Evolutionary conservation across 2,888 invertebrate genomes (phyloP).

Genomic region (Amphiduros pacificus): DNA sequence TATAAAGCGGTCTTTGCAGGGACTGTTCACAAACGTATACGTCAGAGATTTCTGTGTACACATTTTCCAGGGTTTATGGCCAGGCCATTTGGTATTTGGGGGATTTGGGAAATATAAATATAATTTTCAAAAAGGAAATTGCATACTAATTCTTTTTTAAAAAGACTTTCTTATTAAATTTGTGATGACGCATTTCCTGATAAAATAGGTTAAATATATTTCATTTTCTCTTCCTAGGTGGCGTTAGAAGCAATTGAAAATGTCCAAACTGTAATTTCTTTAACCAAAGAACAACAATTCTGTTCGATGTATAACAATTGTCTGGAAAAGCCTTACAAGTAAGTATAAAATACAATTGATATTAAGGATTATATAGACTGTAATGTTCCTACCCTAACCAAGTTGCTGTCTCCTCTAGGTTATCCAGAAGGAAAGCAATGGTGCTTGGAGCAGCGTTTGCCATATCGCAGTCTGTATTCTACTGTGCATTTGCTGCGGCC

Average conservation of each 20-base stretch:
- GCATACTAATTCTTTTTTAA: neutral
- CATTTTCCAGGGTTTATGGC: too few relatives aligned
- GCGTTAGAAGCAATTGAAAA: conserved; percentile 51
- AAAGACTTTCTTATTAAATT: neutral
- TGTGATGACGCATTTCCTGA: too few relatives aligned
- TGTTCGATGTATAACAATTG: conserved; percentile 34
- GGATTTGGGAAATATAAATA: neutral
- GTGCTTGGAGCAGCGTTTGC: conserved; percentile 16
- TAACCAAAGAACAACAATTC: conserved; percentile 44
- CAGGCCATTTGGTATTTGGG: too few relatives aligned
- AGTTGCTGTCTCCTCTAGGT: conserved; percentile 1
- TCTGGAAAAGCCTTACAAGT: conserved; percentile 40
- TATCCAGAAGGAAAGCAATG: neutral
- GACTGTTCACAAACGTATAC: too few relatives aligned
- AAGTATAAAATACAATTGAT: too few relatives aligned
- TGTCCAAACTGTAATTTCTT: conserved; percentile 48
- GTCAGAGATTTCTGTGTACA: too few relatives aligned
- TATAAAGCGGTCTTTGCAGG: too few relatives aligned
- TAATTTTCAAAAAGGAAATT: neutral
- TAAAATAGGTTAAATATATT: too few relatives aligned
- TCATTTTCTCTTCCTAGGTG: conserved; percentile 28
- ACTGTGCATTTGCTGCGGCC: conserved; percentile 62
- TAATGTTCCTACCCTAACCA: too few relatives aligned
- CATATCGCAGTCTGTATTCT: conserved; percentile 60
- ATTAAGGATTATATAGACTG: neutral